A percentile compares a stretch with the other conserved stretches of the same genome.
These are phyloP conservation scores for Chironomus riparius DNA, from an alignment of 2,888 invertebrate genomes.

Conservation along the genomic window DNA sequence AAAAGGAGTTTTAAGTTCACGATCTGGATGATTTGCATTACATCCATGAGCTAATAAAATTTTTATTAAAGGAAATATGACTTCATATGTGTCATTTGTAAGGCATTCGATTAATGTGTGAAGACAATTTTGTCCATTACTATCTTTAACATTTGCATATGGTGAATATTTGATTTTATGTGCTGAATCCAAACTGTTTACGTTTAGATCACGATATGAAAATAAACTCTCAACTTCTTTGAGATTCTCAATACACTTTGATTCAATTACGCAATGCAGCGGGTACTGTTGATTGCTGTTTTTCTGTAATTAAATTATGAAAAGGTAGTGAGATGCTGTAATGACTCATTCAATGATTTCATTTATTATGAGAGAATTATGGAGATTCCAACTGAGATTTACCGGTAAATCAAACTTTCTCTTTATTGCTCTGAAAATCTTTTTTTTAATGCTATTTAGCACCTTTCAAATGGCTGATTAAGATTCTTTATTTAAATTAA, in stretches of 20 bases:
- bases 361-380: too few relatives aligned
- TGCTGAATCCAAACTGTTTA: neutral
- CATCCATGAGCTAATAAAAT: slow-evolving; percentile 12
- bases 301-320: neutral
- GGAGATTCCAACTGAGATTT: too few relatives aligned
- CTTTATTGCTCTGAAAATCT: too few relatives aligned
- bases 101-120: slow-evolving; percentile 2
- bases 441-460: too few relatives aligned
- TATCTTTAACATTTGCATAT: slow-evolving; percentile 14
- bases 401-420: too few relatives aligned
- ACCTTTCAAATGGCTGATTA: too few relatives aligned
- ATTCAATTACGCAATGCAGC: slow-evolving; percentile 13
- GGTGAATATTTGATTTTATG: slow-evolving; percentile 1
- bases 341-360: too few relatives aligned
- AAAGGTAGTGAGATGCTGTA: too few relatives aligned
- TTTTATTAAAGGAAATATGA: slow-evolving; percentile 15
- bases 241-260: slow-evolving; percentile 20
- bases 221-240: neutral
- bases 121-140: neutral
- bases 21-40: slow-evolving; percentile 19
- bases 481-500: too few relatives aligned
- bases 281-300: slow-evolving; percentile 15
- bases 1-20: slow-evolving; percentile 9
- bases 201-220: neutral
- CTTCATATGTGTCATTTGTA: neutral